phyloP scores from a whole-genome alignment of 2,888 invertebrate species.

The Osmoderma eremita region DNA sequence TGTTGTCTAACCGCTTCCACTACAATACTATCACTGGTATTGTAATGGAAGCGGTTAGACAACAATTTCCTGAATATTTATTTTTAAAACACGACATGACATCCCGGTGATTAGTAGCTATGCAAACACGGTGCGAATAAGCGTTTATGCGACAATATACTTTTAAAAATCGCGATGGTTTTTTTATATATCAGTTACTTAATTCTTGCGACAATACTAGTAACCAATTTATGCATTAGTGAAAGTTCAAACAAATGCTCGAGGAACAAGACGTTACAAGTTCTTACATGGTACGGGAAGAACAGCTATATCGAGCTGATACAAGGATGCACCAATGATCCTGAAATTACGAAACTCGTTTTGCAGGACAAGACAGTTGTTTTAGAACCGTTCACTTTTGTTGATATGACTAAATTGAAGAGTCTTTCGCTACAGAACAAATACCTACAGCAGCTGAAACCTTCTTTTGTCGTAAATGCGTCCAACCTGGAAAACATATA shows the following conservation, averaged over 20 bases:
- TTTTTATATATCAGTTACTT: not conserved
- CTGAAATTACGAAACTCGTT: not conserved
- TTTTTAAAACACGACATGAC: no score
- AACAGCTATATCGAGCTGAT: not conserved
- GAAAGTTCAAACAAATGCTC: not conserved
- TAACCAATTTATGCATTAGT: no score
- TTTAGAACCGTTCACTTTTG: not conserved
- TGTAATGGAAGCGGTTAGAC: no score
- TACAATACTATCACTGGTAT: no score
- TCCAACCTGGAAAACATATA: constrained; percentile 6
- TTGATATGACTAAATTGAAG: constrained; percentile 14
- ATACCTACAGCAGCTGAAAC: not conserved
- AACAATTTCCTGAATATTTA: no score
- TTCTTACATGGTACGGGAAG: not conserved
- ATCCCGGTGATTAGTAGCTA: no score
- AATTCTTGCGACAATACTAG: no score
- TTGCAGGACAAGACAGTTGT: not conserved
- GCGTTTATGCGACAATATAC: not conserved
- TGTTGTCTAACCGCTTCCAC: no score
- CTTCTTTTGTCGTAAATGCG: not conserved
- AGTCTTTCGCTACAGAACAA: not conserved
- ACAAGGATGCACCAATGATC: constrained; percentile 3
- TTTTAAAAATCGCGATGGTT: not conserved
- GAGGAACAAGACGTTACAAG: not conserved
- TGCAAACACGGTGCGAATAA: no score